Base-by-base conservation (phyloP, 1,140 invertebrate species). In the Aphelinus atriplicis region DNA sequence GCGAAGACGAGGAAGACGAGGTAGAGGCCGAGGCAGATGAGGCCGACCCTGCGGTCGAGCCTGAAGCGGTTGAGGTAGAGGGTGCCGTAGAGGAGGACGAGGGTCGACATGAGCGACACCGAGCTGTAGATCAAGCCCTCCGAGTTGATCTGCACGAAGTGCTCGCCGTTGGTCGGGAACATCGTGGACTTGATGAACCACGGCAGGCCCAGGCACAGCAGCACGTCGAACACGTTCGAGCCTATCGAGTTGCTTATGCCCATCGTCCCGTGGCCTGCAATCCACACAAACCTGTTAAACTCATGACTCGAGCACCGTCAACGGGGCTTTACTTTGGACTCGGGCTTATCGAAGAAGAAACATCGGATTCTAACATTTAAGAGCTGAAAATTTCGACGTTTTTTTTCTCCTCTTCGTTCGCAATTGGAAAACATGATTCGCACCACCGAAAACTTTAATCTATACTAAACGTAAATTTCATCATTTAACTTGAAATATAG, bases 161-260 rank as follows among this genome's bases (percentile, higher is more conserved):
- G 90, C 72, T 92, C 88, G 43, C 90, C 91, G 0, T 91, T 88
- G 42, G 88, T 84, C 0, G 94, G 93, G 75, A 94, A 91, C 79
- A 94, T 92, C 3, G 92, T 85, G 0, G 94, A 90, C 82, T 95
- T 96, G n/a, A 96, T 91, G n/a, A 96, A 89, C 95, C 95, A 96
- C 1, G 95, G 95, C 9, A 96, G 83, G n/a, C 95, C 94, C 63
- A 96, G 88, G 80, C 95, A 96, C 3, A 96, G 86, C 10, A 96
- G 87, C 73, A 96, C 95, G 82, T 96, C 95, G 83, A 96, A 96
- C 1, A 95, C 95, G 80, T 96, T 96, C 3, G 94, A 95, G 7
- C 95, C 95, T 78, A 96, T 94, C 3, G 94, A 94, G 84, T 95
- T 96, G 84, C 93, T 94, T 77, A 96, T 93, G 3, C 94, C 94